Conservation (phyloP, 2,888 invertebrate genomes). For the Habroteleia sp. region DNA sequence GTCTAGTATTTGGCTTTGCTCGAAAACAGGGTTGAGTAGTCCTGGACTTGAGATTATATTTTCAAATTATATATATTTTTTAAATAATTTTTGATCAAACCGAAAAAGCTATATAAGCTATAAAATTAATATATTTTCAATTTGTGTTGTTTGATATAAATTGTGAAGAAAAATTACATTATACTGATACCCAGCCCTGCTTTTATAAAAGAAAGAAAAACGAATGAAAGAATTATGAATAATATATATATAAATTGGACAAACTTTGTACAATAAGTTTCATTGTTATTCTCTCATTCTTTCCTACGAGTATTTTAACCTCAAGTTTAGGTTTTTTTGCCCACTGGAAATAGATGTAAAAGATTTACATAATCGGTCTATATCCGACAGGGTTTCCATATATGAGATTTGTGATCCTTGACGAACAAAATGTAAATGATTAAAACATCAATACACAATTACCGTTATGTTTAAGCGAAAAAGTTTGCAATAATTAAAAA, state of each 20-base stretch:
- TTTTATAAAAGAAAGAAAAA: slow-evolving; percentile 26
- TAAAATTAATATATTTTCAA: too few relatives aligned
- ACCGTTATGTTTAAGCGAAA: not conserved
- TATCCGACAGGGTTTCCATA: slow-evolving; percentile 41
- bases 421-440: slow-evolving; percentile 1
- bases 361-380: slow-evolving; percentile 12
- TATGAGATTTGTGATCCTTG: not conserved
- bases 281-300: slow-evolving; percentile 11
- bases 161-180: too few relatives aligned
- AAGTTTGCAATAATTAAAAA: not conserved
- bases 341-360: slow-evolving; percentile 18
- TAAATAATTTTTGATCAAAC: too few relatives aligned
- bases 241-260: slow-evolving; percentile 23
- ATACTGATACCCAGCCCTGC: slow-evolving; percentile 16
- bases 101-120: too few relatives aligned
- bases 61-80: too few relatives aligned
- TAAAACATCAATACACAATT: not conserved
- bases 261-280: slow-evolving; percentile 41
- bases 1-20: slow-evolving; percentile 55
- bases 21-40: slow-evolving; percentile 48
- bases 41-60: too few relatives aligned
- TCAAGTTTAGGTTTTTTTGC: slow-evolving; percentile 8
- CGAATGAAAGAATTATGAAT: slow-evolving; percentile 9
- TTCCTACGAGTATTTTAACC: slow-evolving; percentile 7
- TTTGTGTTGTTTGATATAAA: too few relatives aligned